phyloP scores from a whole-genome alignment of 2,797 vertebrate genomes.

The Diceros bicornis region DNA sequence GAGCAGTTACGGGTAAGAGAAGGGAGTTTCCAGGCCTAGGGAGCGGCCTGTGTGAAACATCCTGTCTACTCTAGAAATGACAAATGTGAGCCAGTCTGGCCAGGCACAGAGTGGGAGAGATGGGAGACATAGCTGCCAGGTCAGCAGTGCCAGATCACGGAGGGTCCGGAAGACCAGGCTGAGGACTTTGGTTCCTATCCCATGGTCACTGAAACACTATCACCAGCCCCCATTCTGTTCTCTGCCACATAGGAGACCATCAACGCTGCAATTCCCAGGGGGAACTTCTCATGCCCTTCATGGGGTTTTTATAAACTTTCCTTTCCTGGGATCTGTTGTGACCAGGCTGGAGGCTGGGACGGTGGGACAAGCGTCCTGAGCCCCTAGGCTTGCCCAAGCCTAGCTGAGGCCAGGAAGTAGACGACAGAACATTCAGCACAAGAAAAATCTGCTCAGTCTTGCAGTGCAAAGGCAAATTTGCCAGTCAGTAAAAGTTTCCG shows the following conservation, averaged over 20 bases:
- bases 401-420: not conserved
- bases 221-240: not conserved
- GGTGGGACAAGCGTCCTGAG: not conserved
- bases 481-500: not conserved
- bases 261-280: not conserved
- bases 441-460: not conserved
- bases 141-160: not conserved
- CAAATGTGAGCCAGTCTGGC: not conserved
- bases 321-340: not conserved
- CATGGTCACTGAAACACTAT: not conserved
- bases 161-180: not conserved
- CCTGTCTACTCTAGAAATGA: not conserved
- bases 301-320: not conserved
- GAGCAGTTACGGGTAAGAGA: not conserved
- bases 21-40: not conserved
- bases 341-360: not conserved
- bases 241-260: not conserved
- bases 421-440: fast-evolving
- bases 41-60: not conserved
- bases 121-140: not conserved
- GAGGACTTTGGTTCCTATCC: not conserved
- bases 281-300: not conserved
- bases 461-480: not conserved
- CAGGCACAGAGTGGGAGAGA: not conserved
- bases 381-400: not conserved